phyloP scores from a whole-genome alignment of 2,113 vertebrate species.

The Dunckerocampus dactyliophorus region DNA sequence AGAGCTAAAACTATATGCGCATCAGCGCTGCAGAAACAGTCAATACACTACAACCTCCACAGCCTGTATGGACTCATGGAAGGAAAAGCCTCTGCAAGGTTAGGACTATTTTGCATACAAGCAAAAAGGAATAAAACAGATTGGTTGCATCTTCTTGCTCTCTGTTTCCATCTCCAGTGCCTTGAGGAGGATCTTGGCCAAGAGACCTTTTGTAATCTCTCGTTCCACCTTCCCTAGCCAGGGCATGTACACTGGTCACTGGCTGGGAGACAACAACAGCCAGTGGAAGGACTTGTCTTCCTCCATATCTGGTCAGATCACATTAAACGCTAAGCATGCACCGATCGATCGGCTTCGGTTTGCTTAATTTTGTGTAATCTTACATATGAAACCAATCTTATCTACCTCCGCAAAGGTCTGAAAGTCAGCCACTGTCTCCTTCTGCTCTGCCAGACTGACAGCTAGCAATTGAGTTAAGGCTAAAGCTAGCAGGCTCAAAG shows the following conservation, averaged over 20 bases:
- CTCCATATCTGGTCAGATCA: constrained; percentile 77
- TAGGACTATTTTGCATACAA: background rate
- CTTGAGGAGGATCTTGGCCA: constrained; percentile 71
- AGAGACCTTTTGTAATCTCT: constrained; percentile 83
- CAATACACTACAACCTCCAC: constrained; percentile 63
- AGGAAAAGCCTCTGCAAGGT: constrained; percentile 62
- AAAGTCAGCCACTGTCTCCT: too few relatives aligned
- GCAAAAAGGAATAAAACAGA: background rate
- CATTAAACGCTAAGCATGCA: too few relatives aligned
- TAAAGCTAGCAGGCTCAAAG: too few relatives aligned
- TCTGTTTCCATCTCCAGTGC: constrained; percentile 65
- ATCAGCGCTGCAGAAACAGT: constrained; percentile 56
- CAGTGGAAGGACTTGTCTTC: constrained; percentile 83
- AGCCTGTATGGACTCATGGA: constrained; percentile 69
- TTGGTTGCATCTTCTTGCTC: background rate
- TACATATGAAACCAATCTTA: too few relatives aligned
- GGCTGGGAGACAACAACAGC: constrained; percentile 86
- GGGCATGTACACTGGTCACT: constrained; percentile 84
- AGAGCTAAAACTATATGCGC: constrained; percentile 60
- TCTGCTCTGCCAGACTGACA: too few relatives aligned
- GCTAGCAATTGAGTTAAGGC: too few relatives aligned
- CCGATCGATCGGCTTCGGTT: too few relatives aligned
- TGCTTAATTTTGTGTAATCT: too few relatives aligned
- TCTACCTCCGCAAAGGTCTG: too few relatives aligned
- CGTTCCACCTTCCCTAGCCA: constrained; percentile 89